Base-by-base conservation (phyloP, 2,113 vertebrate genomes). In the Verasper variegatus region DNA sequence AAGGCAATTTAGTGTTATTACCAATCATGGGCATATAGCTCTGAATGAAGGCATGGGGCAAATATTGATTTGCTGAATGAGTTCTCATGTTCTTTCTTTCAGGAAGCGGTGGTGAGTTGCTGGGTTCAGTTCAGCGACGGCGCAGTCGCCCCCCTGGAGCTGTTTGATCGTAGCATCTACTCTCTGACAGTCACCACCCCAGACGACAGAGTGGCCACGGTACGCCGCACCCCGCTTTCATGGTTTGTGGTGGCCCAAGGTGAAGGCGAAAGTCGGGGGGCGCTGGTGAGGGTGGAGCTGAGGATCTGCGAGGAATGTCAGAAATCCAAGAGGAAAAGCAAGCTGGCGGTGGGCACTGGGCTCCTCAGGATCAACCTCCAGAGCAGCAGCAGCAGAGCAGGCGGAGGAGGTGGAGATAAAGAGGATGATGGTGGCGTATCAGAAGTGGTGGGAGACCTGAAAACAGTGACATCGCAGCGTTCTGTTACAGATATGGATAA, bases 71-170 rank as follows among this genome's bases (percentile, higher is more conserved):
- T 57, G 14, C 56, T 57, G 14, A 51, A 51, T 51, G 45, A 47
- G 11, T 21, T 68, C 15, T 78, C 13, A 67, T 18, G 54, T 13
- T 55, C 20, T 62, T 15, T 80, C 40, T 66, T 13, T 40, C 8
- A 99, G 98, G 97, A 99, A 84, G 98, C 96, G 0, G 90, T 95
- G 76, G 94, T 99, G 81, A 97, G 94, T 80, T 96, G 96, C 90
- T 98, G 97, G 97, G 93, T 98, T 69, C 96, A 95, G 75, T 99
- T 99, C 94, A 99, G 97, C 0, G 98, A 99, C 0, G 97, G 97
- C 0, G 94, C 97, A 0, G 91, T 96, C 65, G 89, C 90, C 15
- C 97, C 97, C 1, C 81, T 99, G 86, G 96, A 97, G 56, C 89
- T 97, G 58, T 99, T 97, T 3, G 96, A 97, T 27, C 88, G 90